These are phyloP conservation scores for Drosophila simulans DNA, from an alignment of 1,140 invertebrate species.

Conservation along the genomic window DNA sequence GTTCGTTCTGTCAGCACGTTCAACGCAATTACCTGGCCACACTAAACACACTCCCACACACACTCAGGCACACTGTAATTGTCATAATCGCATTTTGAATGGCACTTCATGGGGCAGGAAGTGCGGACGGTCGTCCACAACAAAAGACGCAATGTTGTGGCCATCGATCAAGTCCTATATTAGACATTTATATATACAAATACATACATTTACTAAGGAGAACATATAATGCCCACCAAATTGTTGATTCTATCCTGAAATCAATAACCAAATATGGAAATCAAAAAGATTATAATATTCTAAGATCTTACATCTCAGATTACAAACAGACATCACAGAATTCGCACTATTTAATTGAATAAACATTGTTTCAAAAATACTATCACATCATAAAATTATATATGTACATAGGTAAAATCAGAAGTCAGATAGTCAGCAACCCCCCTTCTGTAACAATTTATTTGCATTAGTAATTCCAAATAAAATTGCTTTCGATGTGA, in stretches of 20 bases:
- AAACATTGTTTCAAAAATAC: too few relatives aligned
- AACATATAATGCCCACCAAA: too few relatives aligned
- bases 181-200: background rate
- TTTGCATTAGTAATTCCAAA: constrained; percentile 13
- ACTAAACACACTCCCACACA: constrained; percentile 47
- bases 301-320: too few relatives aligned
- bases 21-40: constrained; percentile 66
- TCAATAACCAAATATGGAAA: too few relatives aligned
- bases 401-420: background rate
- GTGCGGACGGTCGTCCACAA: background rate
- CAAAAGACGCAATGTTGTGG: background rate
- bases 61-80: constrained; percentile 34
- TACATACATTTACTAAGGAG: background rate
- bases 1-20: constrained; percentile 74
- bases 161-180: constrained; percentile 3
- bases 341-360: too few relatives aligned
- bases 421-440: background rate
- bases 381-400: background rate
- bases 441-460: background rate
- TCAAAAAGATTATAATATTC: too few relatives aligned
- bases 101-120: constrained; percentile 28
- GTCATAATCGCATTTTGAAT: constrained; percentile 54
- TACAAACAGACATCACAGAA: too few relatives aligned
- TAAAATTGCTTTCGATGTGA: constrained; percentile 3
- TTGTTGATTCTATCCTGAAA: too few relatives aligned